Conservation (phyloP, 2,888 invertebrate species). For the Heteromyza rotundicornis region DNA sequence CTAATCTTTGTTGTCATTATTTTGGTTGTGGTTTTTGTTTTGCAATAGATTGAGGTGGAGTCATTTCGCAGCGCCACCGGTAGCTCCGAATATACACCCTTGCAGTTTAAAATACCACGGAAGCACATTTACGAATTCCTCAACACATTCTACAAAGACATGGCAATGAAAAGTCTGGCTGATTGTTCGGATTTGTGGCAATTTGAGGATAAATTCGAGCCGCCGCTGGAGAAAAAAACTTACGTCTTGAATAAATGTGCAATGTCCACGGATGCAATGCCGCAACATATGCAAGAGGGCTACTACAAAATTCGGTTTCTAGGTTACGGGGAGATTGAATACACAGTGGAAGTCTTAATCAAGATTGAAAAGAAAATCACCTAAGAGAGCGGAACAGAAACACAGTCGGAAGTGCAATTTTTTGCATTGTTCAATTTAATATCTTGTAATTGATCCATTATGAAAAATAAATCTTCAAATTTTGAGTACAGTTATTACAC, state of each 20-base stretch:
- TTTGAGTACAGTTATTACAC: no score
- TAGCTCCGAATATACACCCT: slow-evolving; percentile 25
- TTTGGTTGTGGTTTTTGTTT: no score
- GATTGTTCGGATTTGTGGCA: slow-evolving; percentile 35
- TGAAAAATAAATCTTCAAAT: no score
- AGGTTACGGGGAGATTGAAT: no score
- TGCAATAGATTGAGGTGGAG: slow-evolving; percentile 21
- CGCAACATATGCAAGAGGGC: slow-evolving; percentile 32
- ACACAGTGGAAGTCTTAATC: no score
- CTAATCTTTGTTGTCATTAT: no score
- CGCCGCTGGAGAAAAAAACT: slow-evolving; percentile 26
- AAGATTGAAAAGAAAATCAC: no score
- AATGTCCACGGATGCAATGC: slow-evolving; percentile 27
- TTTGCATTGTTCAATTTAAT: no score
- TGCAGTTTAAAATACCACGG: not conserved
- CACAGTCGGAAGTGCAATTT: no score
- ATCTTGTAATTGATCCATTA: no score
- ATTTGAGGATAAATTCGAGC: slow-evolving; percentile 22
- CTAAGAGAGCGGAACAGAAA: no score
- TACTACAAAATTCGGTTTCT: slow-evolving; percentile 26
- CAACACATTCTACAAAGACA: slow-evolving; percentile 28
- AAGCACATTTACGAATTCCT: slow-evolving; percentile 12
- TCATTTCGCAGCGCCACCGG: slow-evolving; percentile 33
- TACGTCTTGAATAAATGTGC: slow-evolving; percentile 26
- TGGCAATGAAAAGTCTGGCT: slow-evolving; percentile 24